Conservation (phyloP, 2,113 vertebrate genomes). For the Sterna hirundo region DNA sequence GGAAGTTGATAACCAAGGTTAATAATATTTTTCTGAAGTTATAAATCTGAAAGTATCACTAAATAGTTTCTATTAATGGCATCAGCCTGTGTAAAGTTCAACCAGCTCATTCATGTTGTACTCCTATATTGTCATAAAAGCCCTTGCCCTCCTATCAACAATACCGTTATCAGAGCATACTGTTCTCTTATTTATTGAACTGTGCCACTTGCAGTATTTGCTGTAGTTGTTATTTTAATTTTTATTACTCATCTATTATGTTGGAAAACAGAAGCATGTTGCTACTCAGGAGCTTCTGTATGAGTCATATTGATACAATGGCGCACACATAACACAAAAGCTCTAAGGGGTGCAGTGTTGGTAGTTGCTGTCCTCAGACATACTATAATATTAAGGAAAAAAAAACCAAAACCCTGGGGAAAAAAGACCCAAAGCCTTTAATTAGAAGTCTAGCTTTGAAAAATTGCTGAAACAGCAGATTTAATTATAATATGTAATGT, state of each 20-base stretch:
- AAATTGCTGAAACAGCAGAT: not conserved
- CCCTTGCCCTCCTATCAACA: not conserved
- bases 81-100: not conserved
- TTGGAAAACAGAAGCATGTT: not conserved
- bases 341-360: not conserved
- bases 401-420: too few species aligned
- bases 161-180: not conserved
- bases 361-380: not conserved
- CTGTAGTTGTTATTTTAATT: conserved; percentile 18
- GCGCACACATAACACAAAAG: not conserved
- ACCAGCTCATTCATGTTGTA: not conserved
- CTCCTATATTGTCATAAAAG: not conserved
- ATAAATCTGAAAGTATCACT: not conserved
- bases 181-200: not conserved
- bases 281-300: not conserved
- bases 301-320: not conserved
- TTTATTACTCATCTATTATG: not conserved
- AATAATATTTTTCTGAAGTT: not conserved
- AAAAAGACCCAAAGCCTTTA: not conserved
- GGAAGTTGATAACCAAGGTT: not conserved
- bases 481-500: not conserved
- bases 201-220: not conserved
- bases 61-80: not conserved
- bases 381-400: not conserved
- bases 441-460: not conserved